Conservation (phyloP, 1,140 invertebrate species). For the Conus ventricosus region DNA sequence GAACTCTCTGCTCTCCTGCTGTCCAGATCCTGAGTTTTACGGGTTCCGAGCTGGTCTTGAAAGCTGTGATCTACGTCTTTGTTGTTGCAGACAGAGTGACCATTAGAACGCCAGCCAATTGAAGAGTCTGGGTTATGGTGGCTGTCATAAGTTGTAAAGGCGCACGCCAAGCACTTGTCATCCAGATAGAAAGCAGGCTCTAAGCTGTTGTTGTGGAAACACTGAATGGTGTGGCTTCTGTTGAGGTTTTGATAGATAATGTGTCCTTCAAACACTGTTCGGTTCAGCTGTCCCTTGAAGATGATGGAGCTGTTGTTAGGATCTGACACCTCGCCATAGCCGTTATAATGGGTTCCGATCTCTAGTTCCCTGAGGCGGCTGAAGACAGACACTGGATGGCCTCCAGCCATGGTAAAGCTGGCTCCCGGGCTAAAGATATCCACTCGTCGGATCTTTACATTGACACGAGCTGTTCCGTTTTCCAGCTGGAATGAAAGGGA, state of each 20-base stretch:
- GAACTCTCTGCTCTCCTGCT: neutral
- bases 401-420: conserved; percentile 17
- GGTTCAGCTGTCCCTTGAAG: conserved; percentile 21
- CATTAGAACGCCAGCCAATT: conserved; percentile 10
- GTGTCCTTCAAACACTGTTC: conserved; percentile 15
- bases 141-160: neutral
- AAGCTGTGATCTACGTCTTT: neutral
- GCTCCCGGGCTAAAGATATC: neutral
- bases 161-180: conserved; percentile 5
- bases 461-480: neutral
- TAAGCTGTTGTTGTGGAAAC: conserved; percentile 21
- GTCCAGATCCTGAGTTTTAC: neutral
- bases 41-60: neutral
- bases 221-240: conserved; percentile 14
- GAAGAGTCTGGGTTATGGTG: neutral
- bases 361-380: neutral
- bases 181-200: neutral
- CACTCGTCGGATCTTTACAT: neutral
- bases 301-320: neutral
- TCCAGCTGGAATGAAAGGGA: neutral
- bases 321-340: neutral
- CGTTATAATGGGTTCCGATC: conserved; percentile 25
- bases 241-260: conserved; percentile 13
- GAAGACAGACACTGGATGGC: neutral
- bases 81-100: neutral